Evolutionary conservation across 2,113 vertebrate genomes (phyloP), one percentile per base, ranked within the genome.

Genomic region (Gallinago media): DNA sequence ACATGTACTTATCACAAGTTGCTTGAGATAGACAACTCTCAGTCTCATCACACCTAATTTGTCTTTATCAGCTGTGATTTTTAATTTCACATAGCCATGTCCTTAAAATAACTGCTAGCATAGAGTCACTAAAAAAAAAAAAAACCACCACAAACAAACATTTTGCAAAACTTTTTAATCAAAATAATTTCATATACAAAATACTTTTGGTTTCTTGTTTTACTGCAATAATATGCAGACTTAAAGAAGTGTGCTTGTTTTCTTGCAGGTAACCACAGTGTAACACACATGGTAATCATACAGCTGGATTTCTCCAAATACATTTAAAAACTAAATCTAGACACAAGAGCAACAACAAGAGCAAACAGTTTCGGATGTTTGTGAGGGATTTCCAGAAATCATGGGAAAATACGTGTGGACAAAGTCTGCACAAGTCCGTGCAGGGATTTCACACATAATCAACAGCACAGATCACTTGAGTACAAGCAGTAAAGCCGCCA

Each of bases 401-500:
- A 82, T 11, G 15, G 20, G n/a, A 71, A 75, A 92, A 61, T 4
- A 67, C 4, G 12, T 11, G 25, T 4, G 19, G 52, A 66, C 31
- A 65, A 88, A 79, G 23, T 12, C 67, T 73, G 31, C 67, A 68
- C 20, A 89, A 85, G 68, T 38, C 38, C n/a, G 22, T 26, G 29
- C 4, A 50, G 14, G 8, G 15, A 59, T 65, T 5, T 54, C n/a
- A 47, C 34, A 50, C 12, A 8, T 3, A 47, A 42, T 2, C 34
- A 29, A 27, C 31, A 76, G 38, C 36, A 62, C 44, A 85, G 11
- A 66, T 17, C 27, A 52, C 44, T 31, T 23, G 25, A 0, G 0
- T 11, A 59, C 5, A 79, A 55, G 15, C 65, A 67, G 47, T 1
- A 85, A 85, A 66, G 4, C 2, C 50, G 27, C 27, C 0, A 0